These are phyloP conservation scores for Sterna hirundo DNA, from an alignment of 2,113 vertebrate genomes.

Conservation along the genomic window DNA sequence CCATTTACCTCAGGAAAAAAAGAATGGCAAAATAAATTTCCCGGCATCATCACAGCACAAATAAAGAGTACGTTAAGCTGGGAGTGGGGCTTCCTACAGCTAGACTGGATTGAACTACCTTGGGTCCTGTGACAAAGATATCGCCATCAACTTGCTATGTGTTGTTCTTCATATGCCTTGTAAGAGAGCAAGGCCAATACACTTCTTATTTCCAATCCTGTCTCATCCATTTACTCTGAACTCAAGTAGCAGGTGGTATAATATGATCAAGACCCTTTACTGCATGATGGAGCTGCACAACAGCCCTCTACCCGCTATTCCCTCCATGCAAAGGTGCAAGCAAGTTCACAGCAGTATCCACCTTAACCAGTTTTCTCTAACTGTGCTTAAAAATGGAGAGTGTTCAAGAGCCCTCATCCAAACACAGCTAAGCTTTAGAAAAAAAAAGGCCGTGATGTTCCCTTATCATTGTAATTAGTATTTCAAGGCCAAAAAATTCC, in stretches of 20 bases:
- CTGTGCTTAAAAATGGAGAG: neutral
- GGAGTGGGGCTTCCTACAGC: neutral
- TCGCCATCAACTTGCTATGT: neutral
- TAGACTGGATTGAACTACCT: neutral
- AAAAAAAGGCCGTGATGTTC: neutral
- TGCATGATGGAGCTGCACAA: neutral
- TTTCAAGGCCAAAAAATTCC: neutral
- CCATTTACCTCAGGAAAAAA: neutral
- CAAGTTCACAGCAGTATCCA: neutral
- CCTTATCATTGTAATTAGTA: neutral
- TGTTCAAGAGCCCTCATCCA: neutral
- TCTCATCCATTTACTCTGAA: neutral
- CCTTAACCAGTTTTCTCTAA: neutral
- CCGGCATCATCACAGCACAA: neutral
- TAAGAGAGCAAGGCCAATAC: neutral
- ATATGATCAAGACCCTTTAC: neutral
- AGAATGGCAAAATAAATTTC: neutral
- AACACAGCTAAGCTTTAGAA: neutral
- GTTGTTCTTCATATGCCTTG: neutral
- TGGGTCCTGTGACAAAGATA: neutral
- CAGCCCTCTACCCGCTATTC: rapidly evolving
- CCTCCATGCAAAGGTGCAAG: neutral
- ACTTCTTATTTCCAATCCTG: neutral
- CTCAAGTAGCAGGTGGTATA: rapidly evolving
- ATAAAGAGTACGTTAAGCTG: neutral